These are phyloP conservation scores for Scalopus aquaticus DNA, from an alignment of 2,113 vertebrate species.

Conservation along the genomic window DNA sequence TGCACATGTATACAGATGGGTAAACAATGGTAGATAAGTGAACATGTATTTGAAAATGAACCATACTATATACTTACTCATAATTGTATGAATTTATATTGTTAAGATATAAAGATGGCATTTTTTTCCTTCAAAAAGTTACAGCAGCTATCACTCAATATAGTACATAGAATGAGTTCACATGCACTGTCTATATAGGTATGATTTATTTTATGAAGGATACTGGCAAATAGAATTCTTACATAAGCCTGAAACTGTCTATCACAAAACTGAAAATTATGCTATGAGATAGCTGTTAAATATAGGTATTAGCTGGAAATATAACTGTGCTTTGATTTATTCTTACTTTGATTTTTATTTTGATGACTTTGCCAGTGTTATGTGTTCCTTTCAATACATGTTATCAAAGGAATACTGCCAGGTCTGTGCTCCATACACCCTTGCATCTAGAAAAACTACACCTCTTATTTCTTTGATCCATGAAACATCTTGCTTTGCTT, in stretches of 20 bases:
- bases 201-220: neutral
- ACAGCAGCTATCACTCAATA: neutral
- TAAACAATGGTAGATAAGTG: neutral
- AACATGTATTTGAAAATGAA: neutral
- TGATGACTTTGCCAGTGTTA: neutral
- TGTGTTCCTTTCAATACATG: conserved; percentile 38
- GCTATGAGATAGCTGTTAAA: neutral
- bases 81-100: neutral
- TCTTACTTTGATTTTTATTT: conserved; percentile 50
- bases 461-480: conserved; percentile 54
- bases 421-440: neutral
- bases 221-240: neutral
- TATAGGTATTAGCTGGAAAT: neutral
- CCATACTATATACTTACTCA: neutral
- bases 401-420: conserved; percentile 36
- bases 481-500: neutral
- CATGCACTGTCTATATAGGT: neutral
- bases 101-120: neutral
- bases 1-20: neutral
- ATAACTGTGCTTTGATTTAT: conserved; percentile 46
- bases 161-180: neutral
- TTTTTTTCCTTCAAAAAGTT: neutral
- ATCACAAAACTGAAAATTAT: neutral
- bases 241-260: neutral
- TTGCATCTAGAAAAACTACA: neutral